Percentiles rank a stretch among this genome's conserved stretches.
Evolutionary conservation across 2,888 invertebrate species (phyloP).

Genomic region (Phyto melanocephala): DNA sequence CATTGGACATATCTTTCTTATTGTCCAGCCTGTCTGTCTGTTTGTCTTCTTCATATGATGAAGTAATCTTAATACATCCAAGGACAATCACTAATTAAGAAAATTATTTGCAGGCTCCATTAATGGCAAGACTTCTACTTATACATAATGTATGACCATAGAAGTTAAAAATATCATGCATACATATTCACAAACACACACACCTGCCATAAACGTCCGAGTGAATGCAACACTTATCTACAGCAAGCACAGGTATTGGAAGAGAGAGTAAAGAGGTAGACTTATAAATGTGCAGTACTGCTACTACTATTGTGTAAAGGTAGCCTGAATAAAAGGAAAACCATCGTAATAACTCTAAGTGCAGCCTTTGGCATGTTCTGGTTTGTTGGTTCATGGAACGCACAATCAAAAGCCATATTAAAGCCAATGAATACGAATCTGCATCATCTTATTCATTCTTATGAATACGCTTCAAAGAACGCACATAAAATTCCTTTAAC

Average conservation of each 20-base stretch:
- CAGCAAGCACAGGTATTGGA: background rate
- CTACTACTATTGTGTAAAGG: background rate
- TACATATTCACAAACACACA: no score
- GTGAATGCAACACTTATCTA: background rate
- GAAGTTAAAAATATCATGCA: background rate
- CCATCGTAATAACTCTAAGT: conserved; percentile 39
- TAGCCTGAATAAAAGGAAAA: conserved; percentile 20
- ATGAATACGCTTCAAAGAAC: conserved; percentile 13
- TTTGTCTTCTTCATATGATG: background rate
- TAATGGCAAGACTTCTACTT: background rate
- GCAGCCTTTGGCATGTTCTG: conserved; percentile 51
- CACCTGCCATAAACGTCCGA: background rate
- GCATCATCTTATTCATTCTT: conserved; percentile 12
- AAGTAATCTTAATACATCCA: background rate
- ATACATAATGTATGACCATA: background rate
- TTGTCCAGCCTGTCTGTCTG: background rate
- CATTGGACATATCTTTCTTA: background rate
- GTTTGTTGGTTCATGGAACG: conserved; percentile 22
- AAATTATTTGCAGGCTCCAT: background rate
- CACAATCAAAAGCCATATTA: conserved; percentile 48
- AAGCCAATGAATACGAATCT: conserved; percentile 27
- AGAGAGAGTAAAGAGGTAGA: no score
- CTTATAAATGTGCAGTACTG: no score
- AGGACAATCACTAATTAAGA: conserved; percentile 2
- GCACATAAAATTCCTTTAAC: conserved; percentile 15